A percentile compares a stretch with the other conserved stretches of the same genome.
phyloP scores from a whole-genome alignment of 2,113 vertebrate species.

The Aphyosemion australe region DNA sequence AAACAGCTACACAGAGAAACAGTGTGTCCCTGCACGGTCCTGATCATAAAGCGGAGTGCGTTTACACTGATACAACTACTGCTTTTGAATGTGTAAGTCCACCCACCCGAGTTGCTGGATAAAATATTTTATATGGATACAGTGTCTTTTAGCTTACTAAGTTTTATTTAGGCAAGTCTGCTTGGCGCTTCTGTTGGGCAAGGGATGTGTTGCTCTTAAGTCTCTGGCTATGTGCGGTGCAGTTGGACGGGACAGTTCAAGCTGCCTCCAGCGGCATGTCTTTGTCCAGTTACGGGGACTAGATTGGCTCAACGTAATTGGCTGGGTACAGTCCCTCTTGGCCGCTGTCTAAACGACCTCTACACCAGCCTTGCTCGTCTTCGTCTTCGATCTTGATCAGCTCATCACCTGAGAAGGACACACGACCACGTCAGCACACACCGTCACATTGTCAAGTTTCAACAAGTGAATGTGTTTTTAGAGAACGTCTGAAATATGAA shows the following conservation, averaged over 20 bases:
- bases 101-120: conserved; percentile 72
- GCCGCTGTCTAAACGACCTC: conserved; percentile 94
- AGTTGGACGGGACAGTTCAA: conserved; percentile 77
- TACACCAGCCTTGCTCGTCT: conserved; percentile 98
- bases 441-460: too few species aligned
- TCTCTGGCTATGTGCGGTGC: conserved; percentile 81
- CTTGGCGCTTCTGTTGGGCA: conserved; percentile 77
- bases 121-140: conserved; percentile 78
- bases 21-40: conserved; percentile 76
- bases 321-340: conserved; percentile 95
- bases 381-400: conserved; percentile 96
- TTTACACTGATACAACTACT: conserved; percentile 72
- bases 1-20: conserved; percentile 75
- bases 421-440: too few species aligned
- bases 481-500: too few species aligned
- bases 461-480: too few species aligned
- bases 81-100: conserved; percentile 64
- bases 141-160: conserved; percentile 79
- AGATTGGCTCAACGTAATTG: conserved; percentile 97
- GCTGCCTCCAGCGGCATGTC: conserved; percentile 77
- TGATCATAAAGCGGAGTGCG: conserved; percentile 65
- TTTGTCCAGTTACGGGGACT: conserved; percentile 69
- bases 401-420: conserved; percentile 87
- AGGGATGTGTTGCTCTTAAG: conserved; percentile 78
- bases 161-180: conserved; percentile 78